Conservation (phyloP, 2,797 vertebrate genomes). For the Scolopax rusticola region DNA sequence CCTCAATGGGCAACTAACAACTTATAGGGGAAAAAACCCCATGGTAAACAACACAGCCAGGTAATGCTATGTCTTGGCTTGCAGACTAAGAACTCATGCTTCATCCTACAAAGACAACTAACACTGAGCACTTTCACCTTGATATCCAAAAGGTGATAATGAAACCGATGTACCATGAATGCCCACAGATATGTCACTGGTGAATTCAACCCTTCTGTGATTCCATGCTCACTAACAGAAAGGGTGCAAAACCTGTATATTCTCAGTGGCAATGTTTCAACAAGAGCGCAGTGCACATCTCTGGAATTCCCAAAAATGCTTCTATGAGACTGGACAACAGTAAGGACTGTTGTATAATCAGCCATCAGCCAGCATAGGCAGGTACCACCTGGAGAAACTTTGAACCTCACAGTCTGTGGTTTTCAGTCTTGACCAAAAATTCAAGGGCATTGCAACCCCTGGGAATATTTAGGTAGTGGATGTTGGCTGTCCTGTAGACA, state of each 20-base stretch:
- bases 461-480: background rate
- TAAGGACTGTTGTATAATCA: background rate
- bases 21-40: accelerated
- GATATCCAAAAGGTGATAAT: background rate
- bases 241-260: background rate
- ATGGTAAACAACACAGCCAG: accelerated
- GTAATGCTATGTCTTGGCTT: background rate
- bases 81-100: too few species aligned
- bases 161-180: background rate
- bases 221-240: background rate
- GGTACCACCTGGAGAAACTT: background rate
- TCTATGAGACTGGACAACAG: background rate
- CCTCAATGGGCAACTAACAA: background rate
- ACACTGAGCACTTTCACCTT: background rate
- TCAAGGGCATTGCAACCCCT: background rate
- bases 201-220: background rate
- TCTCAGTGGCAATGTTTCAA: background rate
- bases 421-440: background rate
- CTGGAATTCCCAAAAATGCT: background rate
- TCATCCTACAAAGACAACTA: background rate
- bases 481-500: background rate
- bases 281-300: accelerated
- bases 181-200: background rate
- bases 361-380: background rate
- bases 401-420: background rate